Evolutionary conservation across 2,888 invertebrate species (phyloP).

Genomic region (Apodemia duryi): DNA sequence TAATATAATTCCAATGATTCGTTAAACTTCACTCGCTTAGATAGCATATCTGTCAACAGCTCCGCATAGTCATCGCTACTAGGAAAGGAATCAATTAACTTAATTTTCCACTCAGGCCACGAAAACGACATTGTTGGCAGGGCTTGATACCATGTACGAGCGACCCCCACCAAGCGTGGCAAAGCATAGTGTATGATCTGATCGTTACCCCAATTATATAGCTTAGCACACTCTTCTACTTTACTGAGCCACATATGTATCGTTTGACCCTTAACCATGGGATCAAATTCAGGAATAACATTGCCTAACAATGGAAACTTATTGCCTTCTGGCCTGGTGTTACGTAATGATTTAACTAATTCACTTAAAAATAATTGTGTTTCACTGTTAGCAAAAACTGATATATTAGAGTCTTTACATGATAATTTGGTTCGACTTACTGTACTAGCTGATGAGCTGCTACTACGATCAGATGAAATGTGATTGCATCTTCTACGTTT

Average conservation of each 20-base stretch:
- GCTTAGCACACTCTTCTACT: slow-evolving; percentile 31
- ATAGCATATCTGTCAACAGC: slow-evolving; percentile 32
- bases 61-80: slow-evolving; percentile 30
- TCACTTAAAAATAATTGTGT: background rate
- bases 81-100: slow-evolving; percentile 31
- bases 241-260: slow-evolving; percentile 30
- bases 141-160: slow-evolving; percentile 31
- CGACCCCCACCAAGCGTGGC: slow-evolving; percentile 30
- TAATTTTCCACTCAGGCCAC: slow-evolving; percentile 33
- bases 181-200: slow-evolving; percentile 34
- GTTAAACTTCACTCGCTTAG: slow-evolving; percentile 22
- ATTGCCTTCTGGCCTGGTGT: slow-evolving; percentile 12
- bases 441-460: background rate
- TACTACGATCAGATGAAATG: background rate
- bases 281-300: slow-evolving; percentile 31
- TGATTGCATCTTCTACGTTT: background rate
- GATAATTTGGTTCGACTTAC: background rate
- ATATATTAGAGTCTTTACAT: background rate
- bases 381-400: background rate
- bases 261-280: slow-evolving; percentile 28
- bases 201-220: slow-evolving; percentile 31
- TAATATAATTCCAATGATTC: slow-evolving; percentile 32
- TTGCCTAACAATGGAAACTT: slow-evolving; percentile 25
- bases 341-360: background rate
- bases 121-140: slow-evolving; percentile 27